Conservation (phyloP, 2,113 vertebrate genomes). For the Castor canadensis region DNA sequence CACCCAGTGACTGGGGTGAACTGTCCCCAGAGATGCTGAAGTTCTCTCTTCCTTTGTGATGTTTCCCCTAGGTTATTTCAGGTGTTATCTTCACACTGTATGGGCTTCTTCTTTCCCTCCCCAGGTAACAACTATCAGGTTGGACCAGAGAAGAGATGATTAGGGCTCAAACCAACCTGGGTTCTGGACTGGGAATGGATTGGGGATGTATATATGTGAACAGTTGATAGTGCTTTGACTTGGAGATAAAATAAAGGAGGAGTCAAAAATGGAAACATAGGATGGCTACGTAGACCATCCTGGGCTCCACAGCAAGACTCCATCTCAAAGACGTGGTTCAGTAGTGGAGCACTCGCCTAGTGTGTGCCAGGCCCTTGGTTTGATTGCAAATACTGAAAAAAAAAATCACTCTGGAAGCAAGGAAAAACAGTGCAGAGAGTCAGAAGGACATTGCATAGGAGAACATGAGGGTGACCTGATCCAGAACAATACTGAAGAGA, state of each 20-base stretch:
- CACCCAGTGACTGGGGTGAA: not conserved
- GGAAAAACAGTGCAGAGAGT: not conserved
- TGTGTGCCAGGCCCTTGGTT: no score
- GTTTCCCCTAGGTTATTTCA: not conserved
- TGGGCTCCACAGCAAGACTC: not conserved
- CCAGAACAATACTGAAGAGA: not conserved
- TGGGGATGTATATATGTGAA: not conserved
- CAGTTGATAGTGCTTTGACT: no score
- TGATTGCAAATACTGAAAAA: not conserved
- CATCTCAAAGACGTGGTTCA: not conserved
- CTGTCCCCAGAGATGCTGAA: not conserved
- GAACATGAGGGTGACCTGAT: rapidly evolving
- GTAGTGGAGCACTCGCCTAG: not conserved
- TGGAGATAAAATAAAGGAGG: no score
- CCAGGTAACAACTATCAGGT: not conserved
- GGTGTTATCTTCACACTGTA: no score
- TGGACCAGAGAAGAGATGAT: not conserved
- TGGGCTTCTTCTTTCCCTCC: not conserved
- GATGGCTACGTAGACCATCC: no score
- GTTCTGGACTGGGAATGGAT: not conserved
- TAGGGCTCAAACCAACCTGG: not conserved
- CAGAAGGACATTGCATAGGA: not conserved
- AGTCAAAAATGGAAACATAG: no score
- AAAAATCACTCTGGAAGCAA: not conserved
- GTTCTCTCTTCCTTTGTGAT: not conserved